phyloP scores from a whole-genome alignment of 2,888 invertebrate genomes.

The Brenthis daphne region DNA sequence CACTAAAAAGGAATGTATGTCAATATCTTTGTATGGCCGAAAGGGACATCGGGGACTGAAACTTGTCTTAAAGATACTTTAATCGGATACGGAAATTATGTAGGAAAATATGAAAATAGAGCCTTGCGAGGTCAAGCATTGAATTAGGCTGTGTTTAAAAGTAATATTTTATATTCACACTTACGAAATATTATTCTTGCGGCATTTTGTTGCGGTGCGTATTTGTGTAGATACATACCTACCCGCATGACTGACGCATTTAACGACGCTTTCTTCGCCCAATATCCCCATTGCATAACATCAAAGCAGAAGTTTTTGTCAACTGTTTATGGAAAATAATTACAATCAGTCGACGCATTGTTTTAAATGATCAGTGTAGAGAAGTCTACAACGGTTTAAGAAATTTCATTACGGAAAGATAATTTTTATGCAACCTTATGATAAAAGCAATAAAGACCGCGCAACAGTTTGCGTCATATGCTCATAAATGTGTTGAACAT shows the following conservation, averaged over 20 bases:
- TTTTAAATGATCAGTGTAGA: slow-evolving; percentile 20
- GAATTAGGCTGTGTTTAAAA: neutral
- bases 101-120: neutral
- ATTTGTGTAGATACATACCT: slow-evolving; percentile 26
- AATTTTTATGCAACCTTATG: slow-evolving; percentile 31
- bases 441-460: slow-evolving; percentile 36
- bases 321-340: slow-evolving; percentile 28
- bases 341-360: neutral
- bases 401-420: slow-evolving; percentile 24
- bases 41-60: slow-evolving; percentile 12
- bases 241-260: slow-evolving; percentile 45
- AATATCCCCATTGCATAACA: slow-evolving; percentile 52
- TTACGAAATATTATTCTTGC: slow-evolving; percentile 32
- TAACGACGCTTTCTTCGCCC: slow-evolving; percentile 53
- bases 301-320: slow-evolving; percentile 15
- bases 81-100: slow-evolving; percentile 30
- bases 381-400: slow-evolving; percentile 3
- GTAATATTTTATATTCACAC: slow-evolving; percentile 26
- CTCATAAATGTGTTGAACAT: slow-evolving; percentile 30
- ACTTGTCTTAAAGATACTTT: slow-evolving; percentile 27
- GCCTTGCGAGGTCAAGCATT: neutral
- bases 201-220: slow-evolving; percentile 32
- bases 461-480: slow-evolving; percentile 38
- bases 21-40: slow-evolving; percentile 34
- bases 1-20: slow-evolving; percentile 39